Conservation (phyloP, 30 jellyfish, hydroid and myxozoan species). For the Clytia hemisphaerica region DNA sequence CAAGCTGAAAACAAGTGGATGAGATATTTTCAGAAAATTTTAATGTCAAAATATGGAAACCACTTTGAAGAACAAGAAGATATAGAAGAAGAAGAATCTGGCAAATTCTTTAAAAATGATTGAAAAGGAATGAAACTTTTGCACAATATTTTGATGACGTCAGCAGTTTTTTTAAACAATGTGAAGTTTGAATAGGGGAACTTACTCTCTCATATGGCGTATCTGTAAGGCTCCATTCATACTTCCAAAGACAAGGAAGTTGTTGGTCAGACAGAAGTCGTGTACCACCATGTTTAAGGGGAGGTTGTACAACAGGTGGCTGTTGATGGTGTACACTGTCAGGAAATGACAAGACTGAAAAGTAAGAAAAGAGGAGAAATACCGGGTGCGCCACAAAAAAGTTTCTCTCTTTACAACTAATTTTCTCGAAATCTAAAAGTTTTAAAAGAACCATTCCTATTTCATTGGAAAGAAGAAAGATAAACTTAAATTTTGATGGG, state of each 20-base stretch:
- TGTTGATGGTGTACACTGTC: conserved; percentile 59
- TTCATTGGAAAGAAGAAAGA: too few relatives aligned
- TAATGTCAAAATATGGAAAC: background rate
- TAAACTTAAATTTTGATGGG: too few relatives aligned
- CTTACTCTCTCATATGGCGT: conserved; percentile 62
- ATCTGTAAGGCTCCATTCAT: conserved; percentile 50
- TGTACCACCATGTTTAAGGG: conserved; percentile 36
- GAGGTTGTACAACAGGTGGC: conserved; percentile 35
- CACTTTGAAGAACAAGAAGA: background rate
- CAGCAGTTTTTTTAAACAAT: too few relatives aligned
- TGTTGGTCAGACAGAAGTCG: conserved; percentile 54
- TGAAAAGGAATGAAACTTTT: too few relatives aligned
- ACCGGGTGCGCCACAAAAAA: too few relatives aligned
- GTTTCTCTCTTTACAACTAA: too few relatives aligned
- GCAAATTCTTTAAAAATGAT: too few relatives aligned
- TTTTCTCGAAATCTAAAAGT: too few relatives aligned
- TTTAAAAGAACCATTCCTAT: too few relatives aligned
- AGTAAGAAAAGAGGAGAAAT: background rate
- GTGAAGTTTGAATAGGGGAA: too few relatives aligned
- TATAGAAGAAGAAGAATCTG: background rate
- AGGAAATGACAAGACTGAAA: conserved; percentile 41
- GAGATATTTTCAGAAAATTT: background rate
- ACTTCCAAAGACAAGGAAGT: conserved; percentile 55
- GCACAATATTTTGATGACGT: too few relatives aligned
- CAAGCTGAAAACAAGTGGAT: conserved; percentile 23